Evolutionary conservation across 2,888 invertebrate species (phyloP), one percentile per base, ranked within the genome.

Genomic region (Myopa testacea): DNA sequence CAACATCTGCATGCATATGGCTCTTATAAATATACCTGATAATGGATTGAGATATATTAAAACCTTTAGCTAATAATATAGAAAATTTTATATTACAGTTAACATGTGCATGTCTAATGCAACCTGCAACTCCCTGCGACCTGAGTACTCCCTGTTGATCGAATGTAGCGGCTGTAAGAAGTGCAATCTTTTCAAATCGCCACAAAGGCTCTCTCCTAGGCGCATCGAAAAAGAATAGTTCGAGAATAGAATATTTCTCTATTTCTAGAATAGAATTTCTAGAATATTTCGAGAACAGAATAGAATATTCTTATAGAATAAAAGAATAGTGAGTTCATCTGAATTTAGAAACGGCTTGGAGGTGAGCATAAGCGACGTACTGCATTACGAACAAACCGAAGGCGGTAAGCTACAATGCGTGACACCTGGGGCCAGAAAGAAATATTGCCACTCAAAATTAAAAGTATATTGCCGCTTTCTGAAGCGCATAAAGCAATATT

Each of bases 1-100:
- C 60, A 60, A 60, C 60, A 16, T 73, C 76, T 40, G 78, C 40
- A 68, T 76, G 78, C 55, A 79, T 19, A 52, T 79, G 67, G 10
- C 8, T 45, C 45, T 70, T 50, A 38, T 79, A 78, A 38, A 60
- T 74, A 16, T 78, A 60, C 34, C 73, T 73, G 14, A 77, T 40
- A 14, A 74, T 73, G 38, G 73, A 67, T 50, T 73, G 26, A 26
- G 74, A 74, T 62, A 74, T 14, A 69, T 73, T 55, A 37, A 37
- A 58, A 16, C 26, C 26, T 55, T 70, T 70, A n/a, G 70, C 3
- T 50, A 70, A 70, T 70, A 55, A 52, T 10, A 70, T 70, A 52
- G 55, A 52, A 55, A 55, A 55, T 52, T 70, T 70, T 26, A 70
- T 70, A 34, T 70, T 26, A 8, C 40, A 69, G n/a, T 69, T 69